Percentiles rank a stretch among this genome's conserved stretches.
These are phyloP conservation scores for Notodonta dromedarius DNA, from an alignment of 2,888 invertebrate genomes.

Conservation along the genomic window DNA sequence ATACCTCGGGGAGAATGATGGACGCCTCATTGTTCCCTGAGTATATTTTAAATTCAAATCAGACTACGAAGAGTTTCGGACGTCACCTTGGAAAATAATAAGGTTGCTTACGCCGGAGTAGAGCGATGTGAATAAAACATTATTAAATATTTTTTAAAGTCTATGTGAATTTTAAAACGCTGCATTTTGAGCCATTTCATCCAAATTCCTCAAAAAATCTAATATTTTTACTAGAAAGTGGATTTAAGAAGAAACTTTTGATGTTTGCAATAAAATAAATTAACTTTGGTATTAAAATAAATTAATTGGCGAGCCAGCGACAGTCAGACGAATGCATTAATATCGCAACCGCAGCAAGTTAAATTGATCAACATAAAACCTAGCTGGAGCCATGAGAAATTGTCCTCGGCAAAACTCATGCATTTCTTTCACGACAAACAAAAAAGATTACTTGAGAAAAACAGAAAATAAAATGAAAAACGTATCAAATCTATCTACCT, in stretches of 20 bases:
- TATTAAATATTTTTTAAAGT: background rate
- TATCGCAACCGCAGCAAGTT: conserved; percentile 46
- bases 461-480: conserved; percentile 23
- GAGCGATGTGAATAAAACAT: conserved; percentile 22
- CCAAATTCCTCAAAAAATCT: too few relatives aligned
- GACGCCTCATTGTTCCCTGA: conserved; percentile 58
- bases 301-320: conserved; percentile 31
- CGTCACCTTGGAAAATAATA: conserved; percentile 52
- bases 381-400: conserved; percentile 50
- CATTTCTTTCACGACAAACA: conserved; percentile 28
- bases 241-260: background rate
- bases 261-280: background rate
- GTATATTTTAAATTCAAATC: conserved; percentile 69
- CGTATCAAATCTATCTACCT: conserved; percentile 9
- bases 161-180: too few relatives aligned
- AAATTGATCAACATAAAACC: conserved; percentile 59
- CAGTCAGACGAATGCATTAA: conserved; percentile 47
- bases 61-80: conserved; percentile 52
- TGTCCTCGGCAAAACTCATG: conserved; percentile 38
- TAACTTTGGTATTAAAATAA: background rate
- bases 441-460: conserved; percentile 23
- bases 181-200: too few relatives aligned
- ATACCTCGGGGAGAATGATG: conserved; percentile 48
- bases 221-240: background rate
- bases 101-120: conserved; percentile 25